Percentiles rank a stretch among this genome's conserved stretches.
phyloP scores from a whole-genome alignment of 2,888 invertebrate species.

The Trypoxylon attenuatum region DNA sequence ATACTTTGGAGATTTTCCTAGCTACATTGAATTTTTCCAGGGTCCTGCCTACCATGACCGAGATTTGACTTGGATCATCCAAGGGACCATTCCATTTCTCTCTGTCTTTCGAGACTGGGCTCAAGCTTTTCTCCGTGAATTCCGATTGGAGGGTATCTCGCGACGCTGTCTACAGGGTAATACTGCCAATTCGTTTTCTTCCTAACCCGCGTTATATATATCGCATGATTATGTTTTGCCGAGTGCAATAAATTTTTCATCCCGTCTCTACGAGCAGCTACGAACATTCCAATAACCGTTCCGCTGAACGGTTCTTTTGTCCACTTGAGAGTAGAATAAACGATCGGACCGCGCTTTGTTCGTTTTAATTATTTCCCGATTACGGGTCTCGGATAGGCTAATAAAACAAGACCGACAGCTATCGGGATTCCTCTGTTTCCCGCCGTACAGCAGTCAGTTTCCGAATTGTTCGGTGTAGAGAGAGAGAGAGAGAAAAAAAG shows the following conservation, averaged over 20 bases:
- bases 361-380: slow-evolving; percentile 1
- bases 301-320: slow-evolving; percentile 9
- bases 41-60: slow-evolving; percentile 5
- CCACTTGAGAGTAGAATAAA: slow-evolving; percentile 7
- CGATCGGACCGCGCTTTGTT: slow-evolving; percentile 4
- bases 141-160: no score
- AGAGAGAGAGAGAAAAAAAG: no score
- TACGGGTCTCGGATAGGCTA: neutral
- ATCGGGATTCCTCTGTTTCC: no score
- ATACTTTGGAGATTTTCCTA: slow-evolving; percentile 5
- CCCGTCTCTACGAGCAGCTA: neutral
- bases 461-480: no score
- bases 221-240: no score
- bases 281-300: slow-evolving; percentile 14
- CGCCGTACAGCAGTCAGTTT: no score
- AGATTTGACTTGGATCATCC: slow-evolving; percentile 6
- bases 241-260: slow-evolving; percentile 5
- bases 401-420: no score
- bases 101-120: no score
- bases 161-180: no score
- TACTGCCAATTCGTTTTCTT: no score
- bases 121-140: no score
- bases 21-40: slow-evolving; percentile 9
- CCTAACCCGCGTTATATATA: neutral
- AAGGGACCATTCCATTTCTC: no score